Base-by-base conservation (phyloP, 2,888 invertebrate genomes). In the Dendrolimus houi region DNA sequence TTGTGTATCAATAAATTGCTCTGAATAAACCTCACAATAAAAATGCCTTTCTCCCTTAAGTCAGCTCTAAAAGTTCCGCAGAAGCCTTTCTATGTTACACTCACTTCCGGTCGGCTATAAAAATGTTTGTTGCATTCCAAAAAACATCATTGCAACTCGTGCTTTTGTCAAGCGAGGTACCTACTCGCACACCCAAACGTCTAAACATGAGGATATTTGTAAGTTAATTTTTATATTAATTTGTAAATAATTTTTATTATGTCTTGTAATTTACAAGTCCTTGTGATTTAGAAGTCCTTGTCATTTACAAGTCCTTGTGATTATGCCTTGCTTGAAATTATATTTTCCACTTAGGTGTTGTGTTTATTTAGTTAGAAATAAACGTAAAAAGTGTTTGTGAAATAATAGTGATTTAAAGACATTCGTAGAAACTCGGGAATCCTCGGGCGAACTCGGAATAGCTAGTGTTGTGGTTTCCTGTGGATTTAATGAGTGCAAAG, bases 41-140 rank as follows among this genome's bases (percentile, higher is more conserved):
- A 29, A 54, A 41, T 41, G 40, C 54, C 12, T 47, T 47, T 71
- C 60, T 62, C 70, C 73, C 47, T 47, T 47, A 47, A 47, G 12
- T 62, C 83, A 69, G 60, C 83, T 80, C 80, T 69, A 59, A 69
- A 56, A 65, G 55, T 66, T 80, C 67, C 71, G 65, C 66, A 69
- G 63, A 63, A 63, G 70, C 87, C 88, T 88, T 89, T 88, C 88
- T 81, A 77, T 66, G 70, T 66, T 65, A 81, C 88, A 76, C 69
- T 89, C 90, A 84, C 89, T 89, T 89, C 89, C 88, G 83, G 64
- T 68, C 62, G 59, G 64, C 76, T 89, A 89, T 89, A 89, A 86
- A 79, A 89, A 85, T 79, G 79, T 81, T 79, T 78, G 80, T 47
- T 80, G 77, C 82, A 83, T 77, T 69, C 72, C 64, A 64, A 65